Conservation (phyloP, 2,797 vertebrate genomes). For the Octomys mimax region DNA sequence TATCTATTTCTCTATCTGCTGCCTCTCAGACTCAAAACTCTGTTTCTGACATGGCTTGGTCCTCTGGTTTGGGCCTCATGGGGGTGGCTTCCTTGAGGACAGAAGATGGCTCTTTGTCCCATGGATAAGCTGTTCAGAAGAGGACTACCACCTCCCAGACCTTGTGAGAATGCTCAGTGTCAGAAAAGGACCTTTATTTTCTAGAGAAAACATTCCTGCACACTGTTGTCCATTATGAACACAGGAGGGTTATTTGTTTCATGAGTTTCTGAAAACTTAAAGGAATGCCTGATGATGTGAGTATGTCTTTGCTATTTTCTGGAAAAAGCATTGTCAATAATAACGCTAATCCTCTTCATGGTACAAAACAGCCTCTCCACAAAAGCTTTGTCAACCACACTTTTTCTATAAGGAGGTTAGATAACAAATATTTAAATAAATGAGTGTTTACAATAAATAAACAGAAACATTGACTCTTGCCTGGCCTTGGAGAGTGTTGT, state of each 20-base stretch:
- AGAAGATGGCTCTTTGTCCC: neutral
- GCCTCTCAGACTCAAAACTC: constrained; percentile 57
- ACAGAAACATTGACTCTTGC: constrained; percentile 3
- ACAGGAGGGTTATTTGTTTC: neutral
- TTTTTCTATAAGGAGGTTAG: constrained; percentile 35
- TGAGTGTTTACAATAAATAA: constrained; percentile 23
- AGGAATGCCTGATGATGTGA: neutral
- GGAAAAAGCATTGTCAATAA: neutral
- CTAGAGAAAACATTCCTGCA: neutral
- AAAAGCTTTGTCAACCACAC: neutral
- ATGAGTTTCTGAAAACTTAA: neutral
- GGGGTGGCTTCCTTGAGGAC: neutral
- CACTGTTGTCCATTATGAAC: neutral
- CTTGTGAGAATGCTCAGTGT: neutral
- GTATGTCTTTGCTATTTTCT: neutral
- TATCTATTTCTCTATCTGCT: constrained; percentile 77
- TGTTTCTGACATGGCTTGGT: constrained; percentile 8
- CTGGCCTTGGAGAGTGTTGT: constrained; percentile 6
- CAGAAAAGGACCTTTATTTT: constrained; percentile 31
- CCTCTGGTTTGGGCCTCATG: neutral
- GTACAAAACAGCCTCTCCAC: neutral
- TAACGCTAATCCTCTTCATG: neutral
- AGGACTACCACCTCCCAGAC: neutral
- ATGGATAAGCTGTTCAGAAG: neutral
- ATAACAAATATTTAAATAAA: constrained; percentile 26